These are phyloP conservation scores for Xestoiulus laeticollis DNA, from an alignment of 2,888 invertebrate genomes.

Conservation along the genomic window DNA sequence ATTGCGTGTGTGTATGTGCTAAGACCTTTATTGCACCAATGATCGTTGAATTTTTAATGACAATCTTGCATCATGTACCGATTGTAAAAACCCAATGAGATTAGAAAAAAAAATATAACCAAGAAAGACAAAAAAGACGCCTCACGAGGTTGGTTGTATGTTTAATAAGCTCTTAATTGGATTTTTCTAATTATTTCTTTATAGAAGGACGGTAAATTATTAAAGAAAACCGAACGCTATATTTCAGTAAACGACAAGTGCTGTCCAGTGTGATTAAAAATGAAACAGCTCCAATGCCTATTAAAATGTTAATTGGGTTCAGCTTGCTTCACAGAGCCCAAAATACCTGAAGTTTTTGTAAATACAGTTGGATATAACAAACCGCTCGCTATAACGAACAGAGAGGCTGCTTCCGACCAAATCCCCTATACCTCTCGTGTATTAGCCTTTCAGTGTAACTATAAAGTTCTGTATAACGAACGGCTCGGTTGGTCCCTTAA, in stretches of 20 bases:
- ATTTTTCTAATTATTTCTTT: background rate
- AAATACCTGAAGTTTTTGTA: too few relatives aligned
- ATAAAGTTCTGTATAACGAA: too few relatives aligned
- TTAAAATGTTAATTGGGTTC: too few relatives aligned
- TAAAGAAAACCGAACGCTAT: background rate
- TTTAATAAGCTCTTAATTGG: background rate
- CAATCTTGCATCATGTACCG: background rate
- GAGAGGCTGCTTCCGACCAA: too few relatives aligned
- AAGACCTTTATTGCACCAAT: constrained; percentile 20
- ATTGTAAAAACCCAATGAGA: background rate
- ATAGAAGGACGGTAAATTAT: background rate
- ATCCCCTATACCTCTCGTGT: too few relatives aligned
- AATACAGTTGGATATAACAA: too few relatives aligned
- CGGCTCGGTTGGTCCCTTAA: too few relatives aligned
- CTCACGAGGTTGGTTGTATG: background rate
- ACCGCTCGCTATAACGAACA: too few relatives aligned
- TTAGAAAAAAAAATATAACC: background rate
- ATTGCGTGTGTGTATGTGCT: background rate
- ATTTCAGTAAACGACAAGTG: background rate
- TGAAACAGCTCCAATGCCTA: too few relatives aligned
- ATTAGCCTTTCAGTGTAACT: too few relatives aligned
- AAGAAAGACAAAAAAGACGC: background rate
- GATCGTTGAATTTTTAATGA: constrained; percentile 28
- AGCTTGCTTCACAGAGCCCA: too few relatives aligned
- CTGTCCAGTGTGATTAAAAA: too few relatives aligned